Percentiles rank a stretch among this genome's conserved stretches.
Evolutionary conservation across 1,140 invertebrate species (phyloP).

Genomic region (Brachionus paranguensis): DNA sequence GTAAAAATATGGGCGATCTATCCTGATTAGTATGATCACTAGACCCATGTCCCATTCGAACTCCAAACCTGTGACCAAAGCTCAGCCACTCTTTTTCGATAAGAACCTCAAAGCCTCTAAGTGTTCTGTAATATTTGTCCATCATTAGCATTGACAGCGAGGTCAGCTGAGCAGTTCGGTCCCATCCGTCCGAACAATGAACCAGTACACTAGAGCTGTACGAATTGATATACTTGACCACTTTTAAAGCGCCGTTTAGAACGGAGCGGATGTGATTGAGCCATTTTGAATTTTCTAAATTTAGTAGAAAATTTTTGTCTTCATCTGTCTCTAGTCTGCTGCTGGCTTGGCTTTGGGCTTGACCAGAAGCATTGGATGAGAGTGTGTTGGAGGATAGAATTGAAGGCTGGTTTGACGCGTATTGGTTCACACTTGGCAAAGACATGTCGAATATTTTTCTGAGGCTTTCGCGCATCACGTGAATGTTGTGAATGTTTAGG

Average conservation of each 20-base stretch:
- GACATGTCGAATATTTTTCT: conserved; percentile 64
- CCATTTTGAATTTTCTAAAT: conserved; percentile 71
- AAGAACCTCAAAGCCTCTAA: conserved; percentile 83
- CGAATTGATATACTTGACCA: conserved; percentile 39
- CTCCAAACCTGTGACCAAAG: conserved; percentile 85
- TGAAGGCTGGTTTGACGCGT: background rate
- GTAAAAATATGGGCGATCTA: conserved; percentile 86
- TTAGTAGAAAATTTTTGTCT: background rate
- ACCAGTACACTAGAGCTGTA: conserved; percentile 75
- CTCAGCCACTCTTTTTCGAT: conserved; percentile 90
- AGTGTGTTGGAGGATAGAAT: background rate
- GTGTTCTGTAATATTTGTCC: conserved; percentile 85
- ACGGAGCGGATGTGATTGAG: conserved; percentile 61
- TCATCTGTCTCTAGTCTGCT: background rate
- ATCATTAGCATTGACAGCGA: conserved; percentile 83
- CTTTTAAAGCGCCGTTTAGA: background rate
- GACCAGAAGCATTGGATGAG: background rate
- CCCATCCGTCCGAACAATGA: conserved; percentile 95
- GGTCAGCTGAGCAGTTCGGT: conserved; percentile 87
- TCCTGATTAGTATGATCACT: conserved; percentile 1
- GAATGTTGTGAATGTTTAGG: conserved; percentile 97
- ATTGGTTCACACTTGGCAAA: background rate
- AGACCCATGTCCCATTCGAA: conserved; percentile 49
- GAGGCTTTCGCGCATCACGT: conserved; percentile 86
- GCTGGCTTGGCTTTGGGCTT: background rate